These are phyloP conservation scores for Drosophila pachea DNA, from an alignment of 1,140 invertebrate genomes.

Conservation along the genomic window DNA sequence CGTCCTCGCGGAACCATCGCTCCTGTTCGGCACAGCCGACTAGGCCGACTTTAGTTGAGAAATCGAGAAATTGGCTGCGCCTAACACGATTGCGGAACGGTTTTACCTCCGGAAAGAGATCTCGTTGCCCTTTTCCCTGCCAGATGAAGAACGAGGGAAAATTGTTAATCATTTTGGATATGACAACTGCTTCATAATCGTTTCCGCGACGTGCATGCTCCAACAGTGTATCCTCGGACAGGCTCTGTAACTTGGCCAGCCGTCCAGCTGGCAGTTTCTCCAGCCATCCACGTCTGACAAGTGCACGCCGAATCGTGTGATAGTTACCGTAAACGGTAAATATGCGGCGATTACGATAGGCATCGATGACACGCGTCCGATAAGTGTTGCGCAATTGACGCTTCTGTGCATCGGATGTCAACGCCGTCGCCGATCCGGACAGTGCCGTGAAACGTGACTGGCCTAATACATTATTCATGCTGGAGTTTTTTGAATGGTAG, in stretches of 20 bases:
- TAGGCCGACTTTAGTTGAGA: constrained; percentile 83
- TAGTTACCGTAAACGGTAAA: constrained; percentile 76
- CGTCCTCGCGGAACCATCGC: constrained; percentile 82
- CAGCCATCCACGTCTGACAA: constrained; percentile 82
- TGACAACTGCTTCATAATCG: constrained; percentile 76
- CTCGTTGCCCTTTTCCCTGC: constrained; percentile 74
- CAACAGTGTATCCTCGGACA: constrained; percentile 68
- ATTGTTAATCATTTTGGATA: constrained; percentile 82
- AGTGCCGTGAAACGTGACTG: background rate
- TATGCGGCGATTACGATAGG: constrained; percentile 71
- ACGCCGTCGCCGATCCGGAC: background rate
- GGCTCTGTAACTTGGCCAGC: constrained; percentile 72
- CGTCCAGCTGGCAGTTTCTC: constrained; percentile 80
- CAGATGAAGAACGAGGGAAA: constrained; percentile 82
- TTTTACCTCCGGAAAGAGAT: constrained; percentile 73
- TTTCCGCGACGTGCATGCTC: constrained; percentile 70
- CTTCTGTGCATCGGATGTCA: constrained; percentile 44
- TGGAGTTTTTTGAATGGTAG: constrained; percentile 8
- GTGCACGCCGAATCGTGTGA: constrained; percentile 78
- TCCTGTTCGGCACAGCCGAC: constrained; percentile 81
- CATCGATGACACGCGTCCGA: constrained; percentile 68
- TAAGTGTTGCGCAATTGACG: constrained; percentile 62
- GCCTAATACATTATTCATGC: constrained; percentile 21
- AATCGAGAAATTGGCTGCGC: constrained; percentile 80
- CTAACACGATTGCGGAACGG: constrained; percentile 81